These are phyloP conservation scores for Indicator maculatus DNA, from an alignment of 2,113 vertebrate genomes.

Conservation along the genomic window DNA sequence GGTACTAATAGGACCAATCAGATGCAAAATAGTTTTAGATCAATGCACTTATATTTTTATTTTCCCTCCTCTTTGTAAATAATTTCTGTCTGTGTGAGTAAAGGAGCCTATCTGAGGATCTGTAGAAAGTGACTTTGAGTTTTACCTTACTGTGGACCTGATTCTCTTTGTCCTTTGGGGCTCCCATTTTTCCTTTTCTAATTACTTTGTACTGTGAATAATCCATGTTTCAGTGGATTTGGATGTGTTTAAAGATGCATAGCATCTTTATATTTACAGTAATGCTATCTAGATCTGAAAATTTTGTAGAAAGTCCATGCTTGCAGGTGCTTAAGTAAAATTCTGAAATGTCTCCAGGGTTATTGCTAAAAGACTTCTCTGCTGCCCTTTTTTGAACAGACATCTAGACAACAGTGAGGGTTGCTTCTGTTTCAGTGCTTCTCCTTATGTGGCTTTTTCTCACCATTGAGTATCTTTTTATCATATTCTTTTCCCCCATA, in stretches of 20 bases:
- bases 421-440: background rate
- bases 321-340: background rate
- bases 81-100: background rate
- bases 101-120: background rate
- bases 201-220: background rate
- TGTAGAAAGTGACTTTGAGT: background rate
- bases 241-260: background rate
- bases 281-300: background rate
- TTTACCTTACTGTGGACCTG: background rate
- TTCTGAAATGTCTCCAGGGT: background rate
- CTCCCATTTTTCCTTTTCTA: background rate
- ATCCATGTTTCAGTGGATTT: background rate
- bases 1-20: background rate
- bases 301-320: background rate
- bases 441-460: background rate
- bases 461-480: background rate
- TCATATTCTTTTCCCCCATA: background rate
- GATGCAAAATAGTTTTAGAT: background rate
- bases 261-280: background rate
- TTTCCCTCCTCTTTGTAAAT: no score
- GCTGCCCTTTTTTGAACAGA: background rate
- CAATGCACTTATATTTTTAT: background rate
- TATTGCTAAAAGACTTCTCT: background rate
- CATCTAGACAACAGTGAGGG: background rate
- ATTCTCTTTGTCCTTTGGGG: background rate